Evolutionary conservation across 2,797 vertebrate genomes (phyloP).

Genomic region (Capromys pilorides): DNA sequence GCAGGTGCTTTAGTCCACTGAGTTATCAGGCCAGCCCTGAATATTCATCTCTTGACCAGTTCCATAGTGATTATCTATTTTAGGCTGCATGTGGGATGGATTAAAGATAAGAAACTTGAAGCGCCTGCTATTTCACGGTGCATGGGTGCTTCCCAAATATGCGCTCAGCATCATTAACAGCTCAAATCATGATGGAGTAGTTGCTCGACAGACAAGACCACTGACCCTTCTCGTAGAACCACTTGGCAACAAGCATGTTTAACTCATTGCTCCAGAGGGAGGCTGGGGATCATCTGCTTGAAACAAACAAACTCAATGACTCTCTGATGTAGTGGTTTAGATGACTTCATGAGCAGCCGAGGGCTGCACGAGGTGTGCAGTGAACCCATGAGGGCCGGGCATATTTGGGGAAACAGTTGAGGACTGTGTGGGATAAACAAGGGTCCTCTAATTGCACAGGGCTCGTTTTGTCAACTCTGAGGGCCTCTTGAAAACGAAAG

Average conservation of each 20-base stretch:
- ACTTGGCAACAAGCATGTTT: conserved; percentile 64
- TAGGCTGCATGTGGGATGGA: background rate
- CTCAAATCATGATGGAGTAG: conserved; percentile 68
- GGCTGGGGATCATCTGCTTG: background rate
- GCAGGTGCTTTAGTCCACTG: too few relatives aligned
- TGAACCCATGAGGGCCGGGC: background rate
- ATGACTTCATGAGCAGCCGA: conserved; percentile 4
- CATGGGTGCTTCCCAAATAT: conserved; percentile 68
- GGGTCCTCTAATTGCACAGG: conserved; percentile 37
- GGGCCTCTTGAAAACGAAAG: conserved; percentile 76
- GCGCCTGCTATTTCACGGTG: conserved; percentile 59
- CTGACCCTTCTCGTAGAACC: conserved; percentile 74
- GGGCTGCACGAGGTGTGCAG: rapidly evolving
- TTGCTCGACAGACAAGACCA: conserved; percentile 61
- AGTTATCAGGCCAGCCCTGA: too few relatives aligned
- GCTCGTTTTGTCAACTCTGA: conserved; percentile 58
- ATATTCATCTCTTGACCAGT: background rate
- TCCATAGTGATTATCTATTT: background rate
- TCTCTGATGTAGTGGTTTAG: conserved; percentile 3
- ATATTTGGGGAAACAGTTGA: background rate
- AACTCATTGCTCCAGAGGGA: conserved; percentile 59
- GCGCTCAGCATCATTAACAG: conserved; percentile 61
- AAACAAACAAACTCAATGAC: conserved; percentile 72
- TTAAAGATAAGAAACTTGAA: conserved; percentile 40
- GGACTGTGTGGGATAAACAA: conserved; percentile 9